A percentile compares a stretch with the other conserved stretches of the same genome.
These are phyloP conservation scores for Dasypogon diadema DNA, from an alignment of 2,888 invertebrate genomes.

Conservation along the genomic window DNA sequence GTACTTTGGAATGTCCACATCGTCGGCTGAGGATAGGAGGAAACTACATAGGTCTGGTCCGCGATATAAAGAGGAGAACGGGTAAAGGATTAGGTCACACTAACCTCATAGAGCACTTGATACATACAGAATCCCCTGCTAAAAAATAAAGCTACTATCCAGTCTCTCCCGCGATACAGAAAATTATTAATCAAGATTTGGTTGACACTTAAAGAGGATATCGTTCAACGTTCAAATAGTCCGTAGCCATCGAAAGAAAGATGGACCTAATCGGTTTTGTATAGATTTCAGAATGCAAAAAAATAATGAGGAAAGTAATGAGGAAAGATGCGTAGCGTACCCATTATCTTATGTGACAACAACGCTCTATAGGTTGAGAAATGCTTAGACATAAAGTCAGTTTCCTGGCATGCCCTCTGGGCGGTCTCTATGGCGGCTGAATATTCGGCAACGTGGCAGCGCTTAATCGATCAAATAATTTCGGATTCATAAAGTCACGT, in stretches of 20 bases:
- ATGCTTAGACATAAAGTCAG: neutral
- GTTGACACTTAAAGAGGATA: neutral
- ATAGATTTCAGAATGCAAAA: neutral
- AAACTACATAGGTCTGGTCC: too few species aligned
- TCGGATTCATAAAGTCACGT: neutral
- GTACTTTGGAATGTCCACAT: too few species aligned
- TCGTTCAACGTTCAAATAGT: neutral
- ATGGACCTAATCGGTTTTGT: neutral
- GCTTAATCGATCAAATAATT: neutral
- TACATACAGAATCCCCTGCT: accelerated
- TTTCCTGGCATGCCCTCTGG: neutral
- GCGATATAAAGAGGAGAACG: too few species aligned
- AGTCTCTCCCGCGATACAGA: neutral
- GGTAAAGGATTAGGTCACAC: too few species aligned
- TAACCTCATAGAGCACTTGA: too few species aligned
- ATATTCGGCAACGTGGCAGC: neutral
- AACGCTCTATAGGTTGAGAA: neutral
- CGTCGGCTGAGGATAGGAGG: too few species aligned
- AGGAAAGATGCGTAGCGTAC: too few species aligned
- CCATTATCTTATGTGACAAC: neutral
- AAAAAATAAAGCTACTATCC: neutral
- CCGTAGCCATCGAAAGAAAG: too few species aligned
- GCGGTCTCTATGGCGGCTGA: neutral
- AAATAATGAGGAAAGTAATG: neutral
- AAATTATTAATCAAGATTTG: neutral